Evolutionary conservation across 2,888 invertebrate species (phyloP).

Genomic region (Danaus chrysippus): DNA sequence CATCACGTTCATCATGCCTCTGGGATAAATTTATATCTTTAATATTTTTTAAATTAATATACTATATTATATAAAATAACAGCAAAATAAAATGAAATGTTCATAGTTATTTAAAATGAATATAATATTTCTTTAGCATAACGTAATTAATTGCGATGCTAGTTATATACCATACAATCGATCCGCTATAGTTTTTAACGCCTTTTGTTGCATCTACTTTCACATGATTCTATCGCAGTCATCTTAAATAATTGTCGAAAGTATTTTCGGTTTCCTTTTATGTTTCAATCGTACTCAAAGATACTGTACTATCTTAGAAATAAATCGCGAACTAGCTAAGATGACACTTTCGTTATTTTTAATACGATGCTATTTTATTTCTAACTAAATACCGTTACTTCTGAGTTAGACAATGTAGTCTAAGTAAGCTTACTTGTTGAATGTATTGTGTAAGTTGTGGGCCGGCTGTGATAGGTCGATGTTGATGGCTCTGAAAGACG

Average conservation of each 20-base stretch:
- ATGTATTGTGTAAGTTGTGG: conserved; percentile 71
- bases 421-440: conserved; percentile 61
- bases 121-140: no score
- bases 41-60: conserved; percentile 38
- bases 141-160: background rate
- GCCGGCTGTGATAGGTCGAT: conserved; percentile 74
- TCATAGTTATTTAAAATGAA: no score
- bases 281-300: no score
- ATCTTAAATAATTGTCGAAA: conserved; percentile 42
- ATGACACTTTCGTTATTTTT: no score
- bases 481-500: conserved; percentile 66
- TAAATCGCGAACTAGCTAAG: no score
- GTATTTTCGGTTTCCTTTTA: conserved; percentile 1
- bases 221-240: conserved; percentile 40
- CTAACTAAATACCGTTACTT: no score
- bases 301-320: no score
- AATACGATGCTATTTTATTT: no score
- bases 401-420: no score
- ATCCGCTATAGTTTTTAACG: background rate
- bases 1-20: conserved; percentile 60
- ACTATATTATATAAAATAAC: no score
- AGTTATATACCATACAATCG: background rate
- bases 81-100: no score
- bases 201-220: conserved; percentile 29
- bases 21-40: conserved; percentile 36